phyloP scores from a whole-genome alignment of 2,888 invertebrate genomes.

The Camptogramma bilineatum region DNA sequence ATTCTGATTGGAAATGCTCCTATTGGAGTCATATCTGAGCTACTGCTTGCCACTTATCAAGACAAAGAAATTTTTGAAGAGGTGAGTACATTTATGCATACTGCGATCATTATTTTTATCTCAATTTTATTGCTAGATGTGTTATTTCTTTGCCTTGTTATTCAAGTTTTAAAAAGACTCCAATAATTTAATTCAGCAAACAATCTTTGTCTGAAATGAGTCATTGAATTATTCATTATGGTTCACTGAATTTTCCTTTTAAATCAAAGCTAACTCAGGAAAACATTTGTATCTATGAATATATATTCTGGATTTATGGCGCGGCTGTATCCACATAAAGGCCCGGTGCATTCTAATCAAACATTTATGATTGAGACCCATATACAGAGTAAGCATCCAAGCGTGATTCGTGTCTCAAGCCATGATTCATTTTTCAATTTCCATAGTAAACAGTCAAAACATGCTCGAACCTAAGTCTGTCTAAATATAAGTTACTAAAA shows the following conservation, averaged over 20 bases:
- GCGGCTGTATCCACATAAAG: neutral
- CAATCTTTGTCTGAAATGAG: constrained; percentile 19
- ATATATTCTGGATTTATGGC: constrained; percentile 1
- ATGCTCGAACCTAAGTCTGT: no score
- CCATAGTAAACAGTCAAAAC: no score
- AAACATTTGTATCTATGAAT: neutral
- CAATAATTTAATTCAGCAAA: neutral
- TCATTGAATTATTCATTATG: constrained; percentile 19
- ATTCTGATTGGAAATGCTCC: constrained; percentile 90
- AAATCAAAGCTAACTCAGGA: neutral
- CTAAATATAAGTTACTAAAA: no score
- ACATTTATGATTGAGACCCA: neutral
- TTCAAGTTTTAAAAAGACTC: neutral
- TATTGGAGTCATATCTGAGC: constrained; percentile 89
- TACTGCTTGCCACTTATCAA: constrained; percentile 86
- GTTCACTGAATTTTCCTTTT: constrained; percentile 2
- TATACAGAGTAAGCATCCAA: no score
- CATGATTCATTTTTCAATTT: no score
- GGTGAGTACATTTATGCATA: constrained; percentile 54
- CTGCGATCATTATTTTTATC: neutral
- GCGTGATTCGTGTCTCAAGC: no score
- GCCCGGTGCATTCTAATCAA: neutral
- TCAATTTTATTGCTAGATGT: neutral
- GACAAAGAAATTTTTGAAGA: constrained; percentile 86
- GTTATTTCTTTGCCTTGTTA: neutral